A percentile compares a stretch with the other conserved stretches of the same genome.
These are phyloP conservation scores for Ailuropoda melanoleuca DNA, from an alignment of 2,113 vertebrate genomes.

Conservation along the genomic window DNA sequence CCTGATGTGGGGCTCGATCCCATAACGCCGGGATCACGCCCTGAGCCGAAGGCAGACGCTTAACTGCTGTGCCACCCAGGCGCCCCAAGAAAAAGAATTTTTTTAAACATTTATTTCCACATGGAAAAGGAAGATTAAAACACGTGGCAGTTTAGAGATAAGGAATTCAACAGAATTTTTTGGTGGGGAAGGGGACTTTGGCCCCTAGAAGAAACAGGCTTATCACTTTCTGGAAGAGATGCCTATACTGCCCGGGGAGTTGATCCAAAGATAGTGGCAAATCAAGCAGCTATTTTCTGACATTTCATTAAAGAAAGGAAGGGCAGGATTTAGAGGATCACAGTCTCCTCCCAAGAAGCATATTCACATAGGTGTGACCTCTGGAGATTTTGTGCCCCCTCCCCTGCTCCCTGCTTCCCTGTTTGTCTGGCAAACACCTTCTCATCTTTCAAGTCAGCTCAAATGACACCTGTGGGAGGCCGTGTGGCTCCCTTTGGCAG, in stretches of 20 bases:
- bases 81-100: neutral
- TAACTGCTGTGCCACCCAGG: too few species aligned
- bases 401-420: neutral
- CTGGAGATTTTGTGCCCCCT: neutral
- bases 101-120: neutral
- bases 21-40: too few species aligned
- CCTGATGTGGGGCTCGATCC: too few species aligned
- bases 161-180: neutral
- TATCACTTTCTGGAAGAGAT: neutral
- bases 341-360: neutral
- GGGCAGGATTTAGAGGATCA: neutral
- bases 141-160: neutral
- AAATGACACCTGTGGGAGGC: slow-evolving; percentile 44
- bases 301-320: neutral
- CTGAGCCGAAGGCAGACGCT: too few species aligned
- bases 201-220: neutral
- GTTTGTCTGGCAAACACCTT: slow-evolving; percentile 60
- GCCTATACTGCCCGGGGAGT: neutral
- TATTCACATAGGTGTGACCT: neutral
- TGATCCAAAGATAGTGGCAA: neutral
- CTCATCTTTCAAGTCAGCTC: slow-evolving; percentile 67
- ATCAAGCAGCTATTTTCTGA: neutral
- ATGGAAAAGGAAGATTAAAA: neutral
- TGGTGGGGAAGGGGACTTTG: neutral
- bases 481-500: neutral